Evolutionary conservation across 2,888 invertebrate species (phyloP).

Genomic region (Tipula lateralis): DNA sequence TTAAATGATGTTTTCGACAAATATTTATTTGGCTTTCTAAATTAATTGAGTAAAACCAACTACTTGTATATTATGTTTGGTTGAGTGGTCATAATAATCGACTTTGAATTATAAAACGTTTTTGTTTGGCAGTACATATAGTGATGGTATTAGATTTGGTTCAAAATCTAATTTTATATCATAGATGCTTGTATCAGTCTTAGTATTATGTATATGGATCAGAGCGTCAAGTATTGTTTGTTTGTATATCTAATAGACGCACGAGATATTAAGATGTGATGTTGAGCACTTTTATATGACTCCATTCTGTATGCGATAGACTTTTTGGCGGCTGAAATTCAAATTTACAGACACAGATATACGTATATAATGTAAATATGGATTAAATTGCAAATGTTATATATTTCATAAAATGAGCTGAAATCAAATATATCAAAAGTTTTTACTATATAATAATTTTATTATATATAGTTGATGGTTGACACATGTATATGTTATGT

Average conservation of each 20-base stretch:
- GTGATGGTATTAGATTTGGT: too few species aligned
- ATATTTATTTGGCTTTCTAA: not conserved
- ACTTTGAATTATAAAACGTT: not conserved
- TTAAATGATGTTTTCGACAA: not conserved
- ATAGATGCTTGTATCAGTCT: not conserved
- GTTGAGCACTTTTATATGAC: not conserved
- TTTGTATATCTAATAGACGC: not conserved
- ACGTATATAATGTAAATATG: not conserved
- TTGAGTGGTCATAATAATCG: not conserved
- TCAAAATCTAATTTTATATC: not conserved
- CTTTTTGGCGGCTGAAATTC: not conserved
- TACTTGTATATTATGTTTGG: not conserved
- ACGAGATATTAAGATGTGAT: not conserved
- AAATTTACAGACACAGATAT: not conserved
- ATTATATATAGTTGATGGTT: too few species aligned
- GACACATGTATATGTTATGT: not conserved
- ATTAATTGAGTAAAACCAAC: not conserved
- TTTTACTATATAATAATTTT: not conserved
- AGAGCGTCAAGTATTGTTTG: not conserved
- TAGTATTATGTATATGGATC: not conserved
- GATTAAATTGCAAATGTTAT: not conserved
- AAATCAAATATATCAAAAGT: not conserved
- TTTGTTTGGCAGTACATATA: too few species aligned
- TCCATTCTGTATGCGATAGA: not conserved
- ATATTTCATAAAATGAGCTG: not conserved